These are phyloP conservation scores for Cyclura pinguis DNA, from an alignment of 2,797 vertebrate species.

Conservation along the genomic window DNA sequence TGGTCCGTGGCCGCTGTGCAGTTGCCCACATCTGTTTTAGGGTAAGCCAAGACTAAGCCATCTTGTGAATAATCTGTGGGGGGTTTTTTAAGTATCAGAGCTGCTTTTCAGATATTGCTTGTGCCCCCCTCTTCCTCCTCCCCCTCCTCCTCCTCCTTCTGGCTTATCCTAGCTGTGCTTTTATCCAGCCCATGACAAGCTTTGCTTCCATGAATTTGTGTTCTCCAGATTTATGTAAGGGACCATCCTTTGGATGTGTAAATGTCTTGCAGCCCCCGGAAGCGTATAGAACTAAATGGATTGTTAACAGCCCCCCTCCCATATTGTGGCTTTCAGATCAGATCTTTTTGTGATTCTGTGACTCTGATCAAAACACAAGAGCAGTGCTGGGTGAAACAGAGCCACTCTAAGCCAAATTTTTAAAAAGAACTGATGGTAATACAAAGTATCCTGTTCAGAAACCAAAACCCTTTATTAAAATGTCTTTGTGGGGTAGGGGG, in stretches of 20 bases:
- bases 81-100: background rate
- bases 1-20: too few species aligned
- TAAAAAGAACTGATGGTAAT: slow-evolving; percentile 37
- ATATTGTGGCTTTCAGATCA: slow-evolving; percentile 14
- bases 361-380: slow-evolving; percentile 52
- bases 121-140: too few species aligned
- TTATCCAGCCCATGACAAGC: background rate
- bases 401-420: slow-evolving; percentile 47
- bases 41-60: background rate
- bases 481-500: slow-evolving; percentile 46
- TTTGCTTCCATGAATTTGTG: background rate
- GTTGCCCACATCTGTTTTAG: background rate
- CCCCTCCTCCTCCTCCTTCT: too few species aligned
- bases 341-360: slow-evolving; percentile 48
- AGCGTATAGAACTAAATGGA: background rate
- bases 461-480: slow-evolving; percentile 66
- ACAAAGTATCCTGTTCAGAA: slow-evolving; percentile 56
- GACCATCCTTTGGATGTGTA: background rate
- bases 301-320: background rate
- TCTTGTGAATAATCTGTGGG: background rate
- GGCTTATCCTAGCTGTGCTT: slow-evolving; percentile 21
- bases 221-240: background rate
- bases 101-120: background rate
- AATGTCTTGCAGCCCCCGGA: background rate
- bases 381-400: slow-evolving; percentile 23